Conservation (phyloP, 1,140 invertebrate species). For the Hycleus phaleratus region DNA sequence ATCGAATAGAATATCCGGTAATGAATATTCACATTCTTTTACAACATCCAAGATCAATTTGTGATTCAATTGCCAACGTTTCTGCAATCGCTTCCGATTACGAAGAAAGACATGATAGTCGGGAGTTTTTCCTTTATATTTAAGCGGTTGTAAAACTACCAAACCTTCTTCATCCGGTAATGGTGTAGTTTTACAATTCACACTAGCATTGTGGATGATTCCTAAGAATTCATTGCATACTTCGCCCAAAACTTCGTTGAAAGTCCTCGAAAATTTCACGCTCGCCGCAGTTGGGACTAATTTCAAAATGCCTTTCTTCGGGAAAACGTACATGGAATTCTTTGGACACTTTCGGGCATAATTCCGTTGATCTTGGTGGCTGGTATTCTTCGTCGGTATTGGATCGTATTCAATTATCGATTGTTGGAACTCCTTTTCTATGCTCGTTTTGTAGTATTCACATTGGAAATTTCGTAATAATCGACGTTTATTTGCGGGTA, state of each 20-base stretch:
- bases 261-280: too few species aligned
- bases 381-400: conserved; percentile 25
- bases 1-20: too few species aligned
- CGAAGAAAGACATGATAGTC: conserved; percentile 50
- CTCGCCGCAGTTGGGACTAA: too few species aligned
- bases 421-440: conserved; percentile 28
- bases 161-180: conserved; percentile 16
- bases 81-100: conserved; percentile 44
- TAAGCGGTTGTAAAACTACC: conserved; percentile 39
- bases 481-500: conserved; percentile 25
- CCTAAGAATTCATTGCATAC: conserved; percentile 16
- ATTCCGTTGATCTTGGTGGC: conserved; percentile 7
- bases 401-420: conserved; percentile 27
- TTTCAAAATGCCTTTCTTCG: too few species aligned
- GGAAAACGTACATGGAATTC: too few species aligned
- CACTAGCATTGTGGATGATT: conserved; percentile 26
- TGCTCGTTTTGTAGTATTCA: conserved; percentile 26
- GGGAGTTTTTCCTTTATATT: conserved; percentile 51
- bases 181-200: conserved; percentile 25
- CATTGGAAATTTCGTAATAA: conserved; percentile 27
- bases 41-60: conserved; percentile 53
- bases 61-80: conserved; percentile 51
- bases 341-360: too few species aligned
- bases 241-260: conserved; percentile 16
- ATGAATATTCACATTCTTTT: conserved; percentile 39